Conservation (phyloP, 2,888 invertebrate genomes). For the Euclidia mi region DNA sequence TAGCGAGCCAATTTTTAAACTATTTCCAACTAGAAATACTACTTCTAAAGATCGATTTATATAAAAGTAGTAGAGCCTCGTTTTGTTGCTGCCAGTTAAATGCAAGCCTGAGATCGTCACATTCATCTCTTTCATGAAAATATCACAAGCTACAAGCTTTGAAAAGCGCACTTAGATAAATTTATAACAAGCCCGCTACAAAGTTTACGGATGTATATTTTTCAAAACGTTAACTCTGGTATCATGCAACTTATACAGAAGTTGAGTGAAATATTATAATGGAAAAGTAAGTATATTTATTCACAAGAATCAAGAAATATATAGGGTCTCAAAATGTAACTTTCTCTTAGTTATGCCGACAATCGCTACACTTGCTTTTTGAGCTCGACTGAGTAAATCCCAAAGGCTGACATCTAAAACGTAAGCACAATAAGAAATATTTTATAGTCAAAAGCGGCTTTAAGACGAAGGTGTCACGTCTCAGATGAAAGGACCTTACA, state of each 20-base stretch:
- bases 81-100: slow-evolving; percentile 25
- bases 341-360: slow-evolving; percentile 31
- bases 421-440: slow-evolving; percentile 70
- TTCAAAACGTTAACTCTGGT: no score
- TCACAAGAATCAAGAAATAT: background rate
- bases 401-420: slow-evolving; percentile 62
- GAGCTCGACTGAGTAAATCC: slow-evolving; percentile 53
- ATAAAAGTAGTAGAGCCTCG: slow-evolving; percentile 26
- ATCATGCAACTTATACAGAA: no score
- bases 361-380: slow-evolving; percentile 54
- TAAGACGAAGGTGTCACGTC: slow-evolving; percentile 53
- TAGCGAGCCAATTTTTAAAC: slow-evolving; percentile 35
- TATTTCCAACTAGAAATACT: slow-evolving; percentile 28
- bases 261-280: no score
- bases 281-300: background rate
- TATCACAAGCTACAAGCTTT: slow-evolving; percentile 14
- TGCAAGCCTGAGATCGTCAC: slow-evolving; percentile 16
- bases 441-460: slow-evolving; percentile 66
- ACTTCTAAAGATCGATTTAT: slow-evolving; percentile 27
- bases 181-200: background rate
- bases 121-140: slow-evolving; percentile 28
- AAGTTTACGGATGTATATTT: no score
- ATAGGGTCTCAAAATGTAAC: slow-evolving; percentile 19
- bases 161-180: background rate
- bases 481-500: slow-evolving; percentile 59